Base-by-base conservation (phyloP, 2,888 invertebrate species). In the Punctoribates punctum region DNA sequence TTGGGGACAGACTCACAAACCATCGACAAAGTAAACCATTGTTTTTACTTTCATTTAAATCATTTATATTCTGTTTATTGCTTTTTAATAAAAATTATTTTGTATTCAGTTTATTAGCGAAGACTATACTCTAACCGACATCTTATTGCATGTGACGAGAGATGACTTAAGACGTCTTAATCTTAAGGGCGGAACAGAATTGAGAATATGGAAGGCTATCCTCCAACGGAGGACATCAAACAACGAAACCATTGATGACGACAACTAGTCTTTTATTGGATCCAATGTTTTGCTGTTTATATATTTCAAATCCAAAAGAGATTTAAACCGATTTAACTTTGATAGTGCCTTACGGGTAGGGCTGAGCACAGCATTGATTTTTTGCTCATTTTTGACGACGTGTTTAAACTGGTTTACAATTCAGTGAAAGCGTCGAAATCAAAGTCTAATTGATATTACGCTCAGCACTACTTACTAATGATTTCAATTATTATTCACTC, bases 121-220 rank as follows among this genome's bases (percentile, higher is more conserved):
- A 83, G 90, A 91, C 79, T 96, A 15, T 27, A 88, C 90, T 0
- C 87, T 93, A 78, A 88, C 89, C 38, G 94, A 96, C 83, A 85
- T 97, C 74, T 84, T 95, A 78, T 88, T 88, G 78, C 88, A 91
- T 81, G 88, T 93, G 81, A 90, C 90, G 23, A 88, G 93, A 80
- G 90, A 93, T 74, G 96, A 97, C 84, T 85, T 97, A 75, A 87
- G 90, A 75, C 88, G 89, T 81, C 85, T 95, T 76, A 89, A 90
- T 74, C 87, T 96, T 77, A 90, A 91, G 83, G 90, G 92, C 74
- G 94, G 94, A 57, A 87, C 91, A 29, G 91, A 94, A 83, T 88
- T 94, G 70, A 88, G 91, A 75, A 86, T 96, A 78, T 96, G 95
- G 95, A 89, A 90, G 78, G 90, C 92, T 0, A 89, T 96, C 75